Evolutionary conservation across 2,888 invertebrate genomes (phyloP).

Genomic region (Tenodera sinensis): DNA sequence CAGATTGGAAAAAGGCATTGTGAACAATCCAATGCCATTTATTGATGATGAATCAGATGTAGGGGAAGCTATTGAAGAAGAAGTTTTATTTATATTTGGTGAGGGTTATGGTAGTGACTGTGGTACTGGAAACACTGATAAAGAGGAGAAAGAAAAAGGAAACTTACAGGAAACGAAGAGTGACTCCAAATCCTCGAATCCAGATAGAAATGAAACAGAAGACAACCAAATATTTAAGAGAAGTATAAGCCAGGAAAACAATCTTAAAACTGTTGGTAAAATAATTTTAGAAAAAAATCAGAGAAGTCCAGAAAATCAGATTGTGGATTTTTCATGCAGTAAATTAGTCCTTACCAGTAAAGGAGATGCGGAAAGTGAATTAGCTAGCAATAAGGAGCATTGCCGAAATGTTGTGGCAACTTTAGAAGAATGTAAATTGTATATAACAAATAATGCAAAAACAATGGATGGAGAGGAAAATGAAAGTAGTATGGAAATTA

Average conservation of each 20-base stretch:
- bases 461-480: not conserved
- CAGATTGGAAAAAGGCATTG: not conserved
- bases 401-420: not conserved
- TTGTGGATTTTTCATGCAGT: not conserved
- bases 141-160: not conserved
- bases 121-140: constrained; percentile 64
- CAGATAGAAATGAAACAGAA: not conserved
- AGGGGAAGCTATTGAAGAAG: constrained; percentile 71
- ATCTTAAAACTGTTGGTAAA: not conserved
- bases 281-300: not conserved
- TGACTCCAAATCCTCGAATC: not conserved
- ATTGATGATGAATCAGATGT: constrained; percentile 37
- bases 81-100: constrained; percentile 64
- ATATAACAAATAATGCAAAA: not conserved
- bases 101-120: constrained; percentile 70
- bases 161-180: not conserved
- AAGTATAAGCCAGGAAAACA: not conserved
- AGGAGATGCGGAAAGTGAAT: not conserved
- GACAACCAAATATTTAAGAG: not conserved
- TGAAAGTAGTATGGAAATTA: not conserved
- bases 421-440: not conserved
- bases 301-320: not conserved
- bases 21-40: not conserved
- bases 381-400: not conserved
- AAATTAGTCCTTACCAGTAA: not conserved